Percentiles rank a stretch among this genome's conserved stretches.
phyloP scores from a whole-genome alignment of 1,140 invertebrate genomes.

The Dinoponera quadriceps region DNA sequence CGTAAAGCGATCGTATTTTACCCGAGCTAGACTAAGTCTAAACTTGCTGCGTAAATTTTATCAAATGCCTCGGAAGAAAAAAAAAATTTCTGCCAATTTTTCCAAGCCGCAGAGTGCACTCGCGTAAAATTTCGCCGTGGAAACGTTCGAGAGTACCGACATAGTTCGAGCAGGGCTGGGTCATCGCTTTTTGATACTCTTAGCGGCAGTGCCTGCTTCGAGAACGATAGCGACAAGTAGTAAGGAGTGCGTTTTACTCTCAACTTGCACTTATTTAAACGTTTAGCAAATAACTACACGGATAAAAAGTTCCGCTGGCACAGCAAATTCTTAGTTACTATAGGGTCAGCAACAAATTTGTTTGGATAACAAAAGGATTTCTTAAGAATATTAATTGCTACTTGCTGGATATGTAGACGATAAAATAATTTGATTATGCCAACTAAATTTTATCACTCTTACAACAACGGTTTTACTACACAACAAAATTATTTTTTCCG shows the following conservation, averaged over 20 bases:
- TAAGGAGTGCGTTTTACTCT: not conserved
- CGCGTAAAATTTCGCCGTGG: not conserved
- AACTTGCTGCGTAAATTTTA: slow-evolving; percentile 3
- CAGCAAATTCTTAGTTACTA: too few relatives aligned
- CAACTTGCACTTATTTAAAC: not conserved
- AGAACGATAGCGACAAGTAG: not conserved
- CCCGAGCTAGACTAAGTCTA: not conserved
- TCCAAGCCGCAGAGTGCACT: not conserved
- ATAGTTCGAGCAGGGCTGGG: not conserved
- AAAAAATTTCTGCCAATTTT: not conserved
- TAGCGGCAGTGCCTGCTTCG: not conserved
- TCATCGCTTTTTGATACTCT: not conserved
- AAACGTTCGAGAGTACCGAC: not conserved
- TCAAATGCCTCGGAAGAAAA: not conserved
- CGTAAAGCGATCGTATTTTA: slow-evolving; percentile 6
- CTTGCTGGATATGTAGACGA: too few relatives aligned
- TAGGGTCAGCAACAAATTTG: too few relatives aligned
- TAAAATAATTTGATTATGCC: too few relatives aligned
- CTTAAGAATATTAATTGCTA: too few relatives aligned
- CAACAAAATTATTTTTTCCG: too few relatives aligned
- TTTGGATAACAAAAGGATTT: too few relatives aligned
- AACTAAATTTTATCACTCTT: too few relatives aligned
- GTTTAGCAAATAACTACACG: too few relatives aligned
- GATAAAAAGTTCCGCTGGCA: too few relatives aligned
- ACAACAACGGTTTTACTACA: too few relatives aligned